Base-by-base conservation (phyloP, 1,140 invertebrate species). In the Metopolophium dirhodum region DNA sequence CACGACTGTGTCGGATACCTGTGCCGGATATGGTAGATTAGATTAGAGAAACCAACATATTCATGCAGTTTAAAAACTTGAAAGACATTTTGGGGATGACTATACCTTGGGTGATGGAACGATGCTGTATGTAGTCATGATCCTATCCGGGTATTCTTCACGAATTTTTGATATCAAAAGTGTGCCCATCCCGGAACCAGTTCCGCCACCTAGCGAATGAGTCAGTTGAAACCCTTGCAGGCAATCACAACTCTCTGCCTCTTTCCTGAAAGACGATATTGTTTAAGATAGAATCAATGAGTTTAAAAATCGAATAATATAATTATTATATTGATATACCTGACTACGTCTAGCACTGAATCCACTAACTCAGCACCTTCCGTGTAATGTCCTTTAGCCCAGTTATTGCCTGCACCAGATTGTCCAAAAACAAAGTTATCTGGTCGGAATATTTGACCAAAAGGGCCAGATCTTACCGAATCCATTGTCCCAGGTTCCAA, bases 321-420 rank as follows among this genome's bases (percentile, higher is more conserved):
- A 30, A 87, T 49, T 14, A 4, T 68, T 14, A n/a, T 68, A 35
- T 77, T 26, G 18, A n/a, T 98, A 95, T 98, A 98, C 54, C 96
- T 95, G 2, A 97, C 95, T 11, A 96, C 96, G 94, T 97, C 96
- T n/a, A 97, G 94, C 22, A 96, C 96, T 23, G 95, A 95, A 94
- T 97, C 96, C 20, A 96, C 95, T 30, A 96, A 94, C 94, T 97
- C 98, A 18, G 98, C 98, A 18, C 98, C 98, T 96, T 99, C 98
- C 41, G 98, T 99, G 95, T 99, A 99, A 54, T 90, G 88, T 35
- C 88, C 88, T 54, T 90, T 90, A 18, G 61, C 61, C 61, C 61
- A 77, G 14, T 77, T 77, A 77, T 77, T 77, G 6, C 61, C 61
- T 77, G 61, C 61, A 14, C 61, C 61, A 77, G 61, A 77, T 77